phyloP scores from a whole-genome alignment of 2,797 vertebrate species.

The Acanthurus leucopareius region DNA sequence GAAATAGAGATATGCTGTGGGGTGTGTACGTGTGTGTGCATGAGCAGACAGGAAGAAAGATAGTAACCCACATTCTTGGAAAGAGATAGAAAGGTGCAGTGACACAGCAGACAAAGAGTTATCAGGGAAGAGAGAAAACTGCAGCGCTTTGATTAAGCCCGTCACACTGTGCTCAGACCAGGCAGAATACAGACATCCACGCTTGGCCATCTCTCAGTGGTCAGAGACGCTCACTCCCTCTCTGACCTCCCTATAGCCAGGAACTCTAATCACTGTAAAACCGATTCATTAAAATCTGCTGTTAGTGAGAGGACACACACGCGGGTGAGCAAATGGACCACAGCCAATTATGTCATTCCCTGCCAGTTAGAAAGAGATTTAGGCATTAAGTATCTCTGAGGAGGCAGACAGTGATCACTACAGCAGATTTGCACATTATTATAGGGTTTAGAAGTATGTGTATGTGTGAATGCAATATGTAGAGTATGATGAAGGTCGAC shows the following conservation, averaged over 20 bases:
- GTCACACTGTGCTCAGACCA: slow-evolving; percentile 43
- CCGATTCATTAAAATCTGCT: slow-evolving; percentile 85
- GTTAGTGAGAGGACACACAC: slow-evolving; percentile 83
- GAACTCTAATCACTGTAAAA: slow-evolving; percentile 83
- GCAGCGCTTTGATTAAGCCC: slow-evolving; percentile 66
- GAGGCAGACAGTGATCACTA: slow-evolving; percentile 75
- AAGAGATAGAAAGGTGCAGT: slow-evolving; percentile 53
- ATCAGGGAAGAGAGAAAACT: slow-evolving; percentile 57
- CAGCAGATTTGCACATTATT: slow-evolving; percentile 71
- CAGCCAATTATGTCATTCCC: slow-evolving; percentile 84
- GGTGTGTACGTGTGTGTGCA: slow-evolving; percentile 14
- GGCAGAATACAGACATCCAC: slow-evolving; percentile 43
- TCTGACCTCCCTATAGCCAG: slow-evolving; percentile 76
- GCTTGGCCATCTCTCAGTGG: slow-evolving; percentile 58
- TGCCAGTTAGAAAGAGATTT: slow-evolving; percentile 85
- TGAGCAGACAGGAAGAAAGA: slow-evolving; percentile 39
- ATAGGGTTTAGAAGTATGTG: slow-evolving; percentile 42
- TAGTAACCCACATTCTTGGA: slow-evolving; percentile 46
- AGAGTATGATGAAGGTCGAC: slow-evolving; percentile 22
- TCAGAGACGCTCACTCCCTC: slow-evolving; percentile 65
- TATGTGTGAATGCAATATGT: slow-evolving; percentile 16
- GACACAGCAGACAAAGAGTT: slow-evolving; percentile 61
- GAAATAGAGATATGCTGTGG: slow-evolving; percentile 44
- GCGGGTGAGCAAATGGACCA: slow-evolving; percentile 81
- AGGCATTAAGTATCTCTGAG: slow-evolving; percentile 79